Conservation (phyloP, 2,797 vertebrate species). For the Clarias platycephalus region DNA sequence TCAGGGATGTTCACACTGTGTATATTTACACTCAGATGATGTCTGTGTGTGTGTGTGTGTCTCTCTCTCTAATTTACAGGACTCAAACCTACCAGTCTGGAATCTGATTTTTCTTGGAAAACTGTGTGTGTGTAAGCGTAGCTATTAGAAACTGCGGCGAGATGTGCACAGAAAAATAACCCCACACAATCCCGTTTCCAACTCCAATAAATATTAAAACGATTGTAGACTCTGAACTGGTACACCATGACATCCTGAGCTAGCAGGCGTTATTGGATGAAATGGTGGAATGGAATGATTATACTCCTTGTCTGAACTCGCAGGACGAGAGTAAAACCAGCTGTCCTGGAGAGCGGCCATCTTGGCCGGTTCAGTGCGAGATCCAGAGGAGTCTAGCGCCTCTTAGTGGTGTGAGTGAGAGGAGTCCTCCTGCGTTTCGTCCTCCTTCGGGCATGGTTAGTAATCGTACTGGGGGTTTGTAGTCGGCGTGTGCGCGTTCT, state of each 20-base stretch:
- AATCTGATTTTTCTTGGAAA: neutral
- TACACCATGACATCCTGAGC: slow-evolving; percentile 16
- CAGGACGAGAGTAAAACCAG: neutral
- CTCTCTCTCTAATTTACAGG: neutral
- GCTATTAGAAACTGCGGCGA: neutral
- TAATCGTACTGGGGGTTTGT: neutral
- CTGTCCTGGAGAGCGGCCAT: neutral
- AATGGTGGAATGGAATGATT: neutral
- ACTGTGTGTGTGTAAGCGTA: neutral
- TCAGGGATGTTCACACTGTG: neutral
- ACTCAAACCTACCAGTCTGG: neutral
- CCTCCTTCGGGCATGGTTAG: neutral
- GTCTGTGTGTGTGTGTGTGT: neutral
- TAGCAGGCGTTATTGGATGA: neutral
- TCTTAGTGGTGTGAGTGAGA: neutral
- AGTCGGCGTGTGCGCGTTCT: neutral
- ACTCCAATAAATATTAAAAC: neutral
- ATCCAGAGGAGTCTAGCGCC: neutral
- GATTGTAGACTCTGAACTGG: neutral
- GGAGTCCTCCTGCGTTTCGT: neutral
- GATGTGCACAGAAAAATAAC: neutral
- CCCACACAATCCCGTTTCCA: neutral
- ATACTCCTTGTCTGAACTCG: neutral
- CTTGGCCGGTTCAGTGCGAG: neutral
- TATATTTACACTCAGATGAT: neutral